Evolutionary conservation across 2,797 vertebrate species (phyloP).

Genomic region (Enteromius treurensis): DNA sequence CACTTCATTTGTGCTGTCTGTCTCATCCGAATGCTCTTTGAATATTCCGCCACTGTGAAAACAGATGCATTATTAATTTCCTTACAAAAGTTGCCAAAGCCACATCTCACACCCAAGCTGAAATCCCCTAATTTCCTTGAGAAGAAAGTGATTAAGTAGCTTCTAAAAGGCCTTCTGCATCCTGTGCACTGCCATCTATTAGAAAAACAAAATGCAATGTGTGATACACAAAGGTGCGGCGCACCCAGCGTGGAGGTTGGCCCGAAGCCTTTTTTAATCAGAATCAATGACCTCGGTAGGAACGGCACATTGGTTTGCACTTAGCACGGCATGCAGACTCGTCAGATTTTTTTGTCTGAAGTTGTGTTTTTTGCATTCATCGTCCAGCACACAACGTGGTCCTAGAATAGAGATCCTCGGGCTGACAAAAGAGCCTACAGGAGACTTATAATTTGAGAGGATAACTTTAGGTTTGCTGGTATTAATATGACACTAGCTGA

Average conservation of each 20-base stretch:
- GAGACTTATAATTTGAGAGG: constrained; percentile 25
- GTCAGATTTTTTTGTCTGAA: not conserved
- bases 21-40: not conserved
- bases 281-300: constrained; percentile 39
- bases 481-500: constrained; percentile 30
- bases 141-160: not conserved
- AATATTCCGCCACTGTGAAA: not conserved
- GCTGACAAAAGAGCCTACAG: constrained; percentile 14
- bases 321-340: constrained; percentile 27
- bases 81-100: not conserved
- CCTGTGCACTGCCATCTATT: not conserved
- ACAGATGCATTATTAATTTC: not conserved
- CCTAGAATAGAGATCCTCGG: constrained; percentile 12
- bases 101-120: not conserved
- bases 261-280: constrained; percentile 40
- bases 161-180: constrained; percentile 1
- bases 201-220: constrained; percentile 5
- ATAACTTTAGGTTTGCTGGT: constrained; percentile 16
- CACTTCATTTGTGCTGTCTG: not conserved
- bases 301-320: constrained; percentile 38
- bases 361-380: constrained; percentile 19
- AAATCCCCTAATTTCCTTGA: not conserved
- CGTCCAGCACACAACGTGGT: not conserved
- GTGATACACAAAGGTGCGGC: constrained; percentile 9
- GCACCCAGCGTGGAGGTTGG: constrained; percentile 16